Conservation (phyloP, 2,797 vertebrate species). For the Poeciliopsis gracilis region DNA sequence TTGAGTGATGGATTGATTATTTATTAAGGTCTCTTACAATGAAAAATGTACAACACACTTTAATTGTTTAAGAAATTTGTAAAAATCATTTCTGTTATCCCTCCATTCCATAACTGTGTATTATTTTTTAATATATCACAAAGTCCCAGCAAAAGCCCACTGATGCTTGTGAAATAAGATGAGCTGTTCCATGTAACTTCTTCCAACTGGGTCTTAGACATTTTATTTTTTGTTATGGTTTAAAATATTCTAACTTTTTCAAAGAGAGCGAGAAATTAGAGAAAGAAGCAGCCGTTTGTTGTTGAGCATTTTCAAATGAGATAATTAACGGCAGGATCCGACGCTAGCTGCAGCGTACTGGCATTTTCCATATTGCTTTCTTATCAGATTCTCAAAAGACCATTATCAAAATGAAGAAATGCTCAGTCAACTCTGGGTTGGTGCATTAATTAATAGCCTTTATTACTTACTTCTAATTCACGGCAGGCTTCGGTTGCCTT, state of each 20-base stretch:
- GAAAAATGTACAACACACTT: background rate
- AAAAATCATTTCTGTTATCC: background rate
- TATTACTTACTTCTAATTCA: slow-evolving; percentile 28
- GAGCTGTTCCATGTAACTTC: slow-evolving; percentile 33
- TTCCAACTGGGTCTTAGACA: slow-evolving; percentile 22
- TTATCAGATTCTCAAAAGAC: slow-evolving; percentile 56
- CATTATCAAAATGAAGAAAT: slow-evolving; percentile 55
- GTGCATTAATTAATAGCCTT: slow-evolving; percentile 51
- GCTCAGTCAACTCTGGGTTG: slow-evolving; percentile 25
- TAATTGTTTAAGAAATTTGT: background rate
- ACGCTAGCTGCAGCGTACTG: slow-evolving; percentile 46
- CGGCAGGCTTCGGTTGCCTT: background rate
- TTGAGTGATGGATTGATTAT: background rate
- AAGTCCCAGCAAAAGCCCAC: background rate
- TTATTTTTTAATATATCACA: background rate
- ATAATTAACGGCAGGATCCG: slow-evolving; percentile 60
- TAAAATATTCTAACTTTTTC: slow-evolving; percentile 38
- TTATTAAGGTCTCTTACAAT: background rate
- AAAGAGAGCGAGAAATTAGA: slow-evolving; percentile 1
- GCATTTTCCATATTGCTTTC: slow-evolving; percentile 34
- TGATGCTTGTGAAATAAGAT: background rate
- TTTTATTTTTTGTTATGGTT: slow-evolving; percentile 38
- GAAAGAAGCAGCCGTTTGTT: slow-evolving; percentile 46
- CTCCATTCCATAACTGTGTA: background rate
- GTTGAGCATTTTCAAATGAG: slow-evolving; percentile 60